Base-by-base conservation (phyloP, 2,888 invertebrate species). In the Euzophera pinguis region DNA sequence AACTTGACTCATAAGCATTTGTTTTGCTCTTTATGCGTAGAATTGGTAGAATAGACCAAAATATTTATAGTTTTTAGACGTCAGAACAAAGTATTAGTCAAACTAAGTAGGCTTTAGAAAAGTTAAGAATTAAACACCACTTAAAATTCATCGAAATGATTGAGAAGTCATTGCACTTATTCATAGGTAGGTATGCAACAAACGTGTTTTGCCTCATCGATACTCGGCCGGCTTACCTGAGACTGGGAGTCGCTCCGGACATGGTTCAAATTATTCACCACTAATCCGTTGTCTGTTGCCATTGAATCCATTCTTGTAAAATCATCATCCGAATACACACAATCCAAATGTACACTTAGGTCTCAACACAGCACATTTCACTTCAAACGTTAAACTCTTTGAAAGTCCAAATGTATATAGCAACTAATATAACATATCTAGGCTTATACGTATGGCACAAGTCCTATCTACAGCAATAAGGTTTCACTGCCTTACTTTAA, bases 231-330 rank as follows among this genome's bases (percentile, higher is more conserved):
- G 74, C 89, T 86, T 84, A 90, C 90, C 90, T 90, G 90, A 72
- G 89, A 87, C 57, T 45, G 45, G 41, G 51, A 51, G 35, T 90
- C 90, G 72, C 73, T 88, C 74, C 89, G 87, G 80, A 80, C 85
- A 69, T 90, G 90, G 76, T 87, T 87, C 78, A 89, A 76, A 84
- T 90, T 90, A 74, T 90, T 90, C 76, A 85, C 87, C 75, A 87
- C 79, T 71, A 86, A 77, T 71, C 87, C 89, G 81, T 80, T 87
- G 73, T 90, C 90, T 71, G 85, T 65, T 65, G 82, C 77, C 80
- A 85, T 83, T 67, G 83, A 80, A 84, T 90, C 90, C 90, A 90
- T 90, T 63, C 68, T 69, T 73, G 67, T 69, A 71, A 63, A 72
- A 65, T 71, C 86, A 85, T 87, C 69, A 81, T 86, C 81, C 80